Percentiles rank a stretch among this genome's conserved stretches.
Conservation (phyloP, 2,113 vertebrate species). For the Clarias gariepinus region DNA sequence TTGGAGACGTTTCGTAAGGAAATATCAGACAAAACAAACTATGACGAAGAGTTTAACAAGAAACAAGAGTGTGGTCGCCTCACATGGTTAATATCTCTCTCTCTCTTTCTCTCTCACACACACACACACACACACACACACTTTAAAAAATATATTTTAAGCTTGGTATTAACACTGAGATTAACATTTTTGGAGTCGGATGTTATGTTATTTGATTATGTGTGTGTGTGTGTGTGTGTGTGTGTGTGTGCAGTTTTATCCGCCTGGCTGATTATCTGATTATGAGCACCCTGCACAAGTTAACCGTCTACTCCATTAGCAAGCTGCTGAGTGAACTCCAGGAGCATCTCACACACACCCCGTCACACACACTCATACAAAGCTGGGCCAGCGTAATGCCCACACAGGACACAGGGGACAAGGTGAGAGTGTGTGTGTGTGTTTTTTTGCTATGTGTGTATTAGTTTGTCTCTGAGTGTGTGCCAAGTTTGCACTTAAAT, state of each 20-base stretch:
- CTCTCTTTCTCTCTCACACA: no score
- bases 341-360: slow-evolving; percentile 70
- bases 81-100: slow-evolving; percentile 71
- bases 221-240: not conserved
- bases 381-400: slow-evolving; percentile 66
- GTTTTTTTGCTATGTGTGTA: not conserved
- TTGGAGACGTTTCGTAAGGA: slow-evolving; percentile 58
- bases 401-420: slow-evolving; percentile 59
- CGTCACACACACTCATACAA: slow-evolving; percentile 70
- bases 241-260: slow-evolving; percentile 75
- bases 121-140: slow-evolving; percentile 26
- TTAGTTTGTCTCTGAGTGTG: not conserved
- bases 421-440: slow-evolving; percentile 56
- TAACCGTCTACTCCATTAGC: slow-evolving; percentile 74
- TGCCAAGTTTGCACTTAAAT: not conserved
- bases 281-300: slow-evolving; percentile 75
- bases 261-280: slow-evolving; percentile 83
- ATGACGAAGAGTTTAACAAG: slow-evolving; percentile 69
- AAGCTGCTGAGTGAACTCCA: slow-evolving; percentile 70
- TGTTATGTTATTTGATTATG: not conserved
- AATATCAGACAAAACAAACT: slow-evolving; percentile 66
- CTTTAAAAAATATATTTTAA: not conserved
- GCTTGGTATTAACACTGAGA: not conserved
- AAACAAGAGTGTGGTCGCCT: slow-evolving; percentile 68
- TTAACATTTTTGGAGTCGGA: not conserved